A percentile compares a stretch with the other conserved stretches of the same genome.
Evolutionary conservation across 2,888 invertebrate species (phyloP).

Genomic region (Caenorhabditis sp.): DNA sequence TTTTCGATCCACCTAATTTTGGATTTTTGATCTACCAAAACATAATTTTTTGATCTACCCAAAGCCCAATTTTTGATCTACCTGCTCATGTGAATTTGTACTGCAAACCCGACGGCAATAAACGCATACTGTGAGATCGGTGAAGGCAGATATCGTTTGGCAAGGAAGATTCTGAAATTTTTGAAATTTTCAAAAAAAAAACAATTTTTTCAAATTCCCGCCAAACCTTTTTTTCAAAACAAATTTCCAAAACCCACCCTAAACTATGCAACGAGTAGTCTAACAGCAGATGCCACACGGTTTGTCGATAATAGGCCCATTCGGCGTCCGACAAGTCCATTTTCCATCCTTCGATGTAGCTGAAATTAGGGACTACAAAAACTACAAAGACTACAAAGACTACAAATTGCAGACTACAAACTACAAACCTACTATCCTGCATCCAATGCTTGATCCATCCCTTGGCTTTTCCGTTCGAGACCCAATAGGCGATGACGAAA

Average conservation of each 20-base stretch:
- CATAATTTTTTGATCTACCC: too few relatives aligned
- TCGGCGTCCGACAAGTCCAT: constrained; percentile 78
- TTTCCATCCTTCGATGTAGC: constrained; percentile 67
- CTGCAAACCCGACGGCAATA: constrained; percentile 68
- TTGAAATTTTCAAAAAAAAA: neutral
- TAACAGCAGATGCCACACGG: constrained; percentile 62
- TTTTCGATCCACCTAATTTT: too few relatives aligned
- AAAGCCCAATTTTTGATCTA: constrained; percentile 30
- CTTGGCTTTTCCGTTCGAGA: constrained; percentile 68
- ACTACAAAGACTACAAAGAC: too few relatives aligned
- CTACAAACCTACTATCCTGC: constrained; percentile 47
- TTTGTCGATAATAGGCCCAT: constrained; percentile 75
- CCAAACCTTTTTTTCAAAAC: neutral
- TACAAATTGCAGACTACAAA: neutral
- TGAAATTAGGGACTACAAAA: constrained; percentile 63
- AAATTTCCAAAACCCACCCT: constrained; percentile 38
- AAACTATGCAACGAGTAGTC: constrained; percentile 57
- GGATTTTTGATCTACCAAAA: too few relatives aligned
- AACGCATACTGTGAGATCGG: constrained; percentile 38
- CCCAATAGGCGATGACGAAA: constrained; percentile 71
- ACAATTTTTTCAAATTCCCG: neutral
- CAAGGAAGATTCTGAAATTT: constrained; percentile 40
- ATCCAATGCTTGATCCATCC: constrained; percentile 75
- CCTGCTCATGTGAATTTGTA: constrained; percentile 74
- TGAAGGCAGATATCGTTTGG: constrained; percentile 28